Conservation (phyloP, 1,140 invertebrate genomes). For the Scaptomyza montana region DNA sequence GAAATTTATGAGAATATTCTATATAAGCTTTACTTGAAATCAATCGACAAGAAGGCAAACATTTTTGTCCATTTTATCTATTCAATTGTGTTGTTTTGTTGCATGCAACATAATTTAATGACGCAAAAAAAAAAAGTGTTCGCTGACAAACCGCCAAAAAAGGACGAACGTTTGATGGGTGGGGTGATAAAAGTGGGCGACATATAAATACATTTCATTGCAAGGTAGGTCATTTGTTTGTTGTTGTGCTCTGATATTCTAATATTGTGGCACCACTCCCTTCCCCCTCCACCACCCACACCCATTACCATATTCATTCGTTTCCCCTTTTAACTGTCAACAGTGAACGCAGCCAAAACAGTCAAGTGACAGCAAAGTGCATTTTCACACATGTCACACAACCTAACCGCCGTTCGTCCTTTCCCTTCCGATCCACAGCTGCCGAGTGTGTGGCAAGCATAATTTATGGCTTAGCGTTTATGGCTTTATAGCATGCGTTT, state of each 20-base stretch:
- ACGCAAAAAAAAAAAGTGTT: neutral
- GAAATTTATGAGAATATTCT: no score
- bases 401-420: slow-evolving; percentile 3
- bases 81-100: neutral
- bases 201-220: slow-evolving; percentile 49
- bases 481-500: slow-evolving; percentile 75
- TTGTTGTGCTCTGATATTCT: slow-evolving; percentile 17
- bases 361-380: slow-evolving; percentile 72
- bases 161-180: slow-evolving; percentile 7
- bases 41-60: no score
- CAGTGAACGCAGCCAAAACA: slow-evolving; percentile 38
- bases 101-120: slow-evolving; percentile 39
- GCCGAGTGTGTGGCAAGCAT: slow-evolving; percentile 46
- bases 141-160: slow-evolving; percentile 29
- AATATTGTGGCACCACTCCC: neutral
- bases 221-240: neutral
- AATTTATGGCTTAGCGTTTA: slow-evolving; percentile 74
- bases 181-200: slow-evolving; percentile 31
- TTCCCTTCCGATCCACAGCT: neutral
- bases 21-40: no score
- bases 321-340: slow-evolving; percentile 31
- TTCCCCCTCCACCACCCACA: neutral
- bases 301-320: no score
- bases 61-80: no score
- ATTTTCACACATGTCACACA: slow-evolving; percentile 73